These are phyloP conservation scores for Villa cingulata DNA, from an alignment of 2,888 invertebrate genomes.

Conservation along the genomic window DNA sequence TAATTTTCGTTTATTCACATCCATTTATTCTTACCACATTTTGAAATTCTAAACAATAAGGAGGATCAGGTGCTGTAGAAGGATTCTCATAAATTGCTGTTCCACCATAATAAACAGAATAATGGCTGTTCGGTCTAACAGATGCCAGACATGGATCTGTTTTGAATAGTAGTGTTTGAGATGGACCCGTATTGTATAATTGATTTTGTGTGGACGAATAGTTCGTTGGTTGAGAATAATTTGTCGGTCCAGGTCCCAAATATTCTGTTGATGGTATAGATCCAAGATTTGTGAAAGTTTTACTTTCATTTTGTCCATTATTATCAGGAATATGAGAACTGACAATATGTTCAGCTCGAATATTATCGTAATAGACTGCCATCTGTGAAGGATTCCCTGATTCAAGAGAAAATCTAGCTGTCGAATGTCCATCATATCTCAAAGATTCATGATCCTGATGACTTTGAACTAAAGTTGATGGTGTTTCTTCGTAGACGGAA, in stretches of 20 bases:
- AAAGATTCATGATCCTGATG: conserved; percentile 13
- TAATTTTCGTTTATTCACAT: neutral
- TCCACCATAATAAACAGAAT: conserved; percentile 10
- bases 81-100: conserved; percentile 25
- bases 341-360: conserved; percentile 3
- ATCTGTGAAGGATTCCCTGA: neutral
- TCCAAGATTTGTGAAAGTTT: conserved; percentile 33
- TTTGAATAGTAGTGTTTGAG: conserved; percentile 26
- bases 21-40: conserved; percentile 20
- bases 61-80: conserved; percentile 20
- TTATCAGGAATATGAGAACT: neutral
- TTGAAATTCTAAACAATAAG: conserved; percentile 27
- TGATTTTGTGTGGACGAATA: conserved; percentile 11
- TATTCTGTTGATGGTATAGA: conserved; percentile 14
- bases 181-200: conserved; percentile 25
- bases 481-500: conserved; percentile 16
- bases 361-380: conserved; percentile 19
- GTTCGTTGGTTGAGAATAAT: neutral
- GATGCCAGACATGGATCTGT: conserved; percentile 30
- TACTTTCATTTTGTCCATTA: conserved; percentile 22
- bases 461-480: conserved; percentile 8
- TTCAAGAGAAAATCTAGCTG: conserved; percentile 8
- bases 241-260: conserved; percentile 2
- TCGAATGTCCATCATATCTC: conserved; percentile 10
- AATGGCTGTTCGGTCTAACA: conserved; percentile 24